Evolutionary conservation across 2,797 vertebrate species (phyloP).

Genomic region (Micrastur ruficollis): DNA sequence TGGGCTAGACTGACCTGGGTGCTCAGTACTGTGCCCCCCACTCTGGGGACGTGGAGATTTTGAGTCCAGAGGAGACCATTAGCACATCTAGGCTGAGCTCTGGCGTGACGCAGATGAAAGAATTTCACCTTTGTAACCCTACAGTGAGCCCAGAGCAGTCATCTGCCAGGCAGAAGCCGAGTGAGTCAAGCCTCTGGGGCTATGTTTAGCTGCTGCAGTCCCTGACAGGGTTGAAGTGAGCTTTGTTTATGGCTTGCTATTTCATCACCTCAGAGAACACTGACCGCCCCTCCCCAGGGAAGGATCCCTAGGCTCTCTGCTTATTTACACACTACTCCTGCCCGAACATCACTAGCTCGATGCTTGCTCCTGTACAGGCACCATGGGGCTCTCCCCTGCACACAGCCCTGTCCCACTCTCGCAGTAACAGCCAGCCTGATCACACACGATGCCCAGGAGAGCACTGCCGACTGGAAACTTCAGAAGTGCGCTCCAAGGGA

Average conservation of each 20-base stretch:
- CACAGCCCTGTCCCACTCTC: accelerated
- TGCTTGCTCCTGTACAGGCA: background rate
- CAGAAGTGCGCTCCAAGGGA: background rate
- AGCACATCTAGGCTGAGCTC: background rate
- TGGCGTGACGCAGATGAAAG: accelerated
- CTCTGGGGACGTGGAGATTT: background rate
- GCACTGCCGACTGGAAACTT: accelerated
- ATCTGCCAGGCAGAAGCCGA: background rate
- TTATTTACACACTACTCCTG: background rate
- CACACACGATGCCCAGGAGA: accelerated
- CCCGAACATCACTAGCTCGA: accelerated
- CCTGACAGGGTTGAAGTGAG: background rate
- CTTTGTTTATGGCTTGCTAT: background rate
- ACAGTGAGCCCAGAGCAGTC: background rate
- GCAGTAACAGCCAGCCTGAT: background rate
- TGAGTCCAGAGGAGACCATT: background rate
- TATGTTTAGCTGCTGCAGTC: background rate
- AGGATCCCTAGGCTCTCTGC: background rate
- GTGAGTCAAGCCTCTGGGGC: background rate
- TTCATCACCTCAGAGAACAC: background rate
- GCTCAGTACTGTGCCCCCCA: too few species aligned
- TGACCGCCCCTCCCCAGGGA: background rate
- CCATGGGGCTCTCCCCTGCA: background rate
- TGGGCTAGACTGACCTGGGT: accelerated
- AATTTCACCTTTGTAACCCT: background rate